Evolutionary conservation across 2,888 invertebrate species (phyloP).

Genomic region (Epinotia brunnichana): DNA sequence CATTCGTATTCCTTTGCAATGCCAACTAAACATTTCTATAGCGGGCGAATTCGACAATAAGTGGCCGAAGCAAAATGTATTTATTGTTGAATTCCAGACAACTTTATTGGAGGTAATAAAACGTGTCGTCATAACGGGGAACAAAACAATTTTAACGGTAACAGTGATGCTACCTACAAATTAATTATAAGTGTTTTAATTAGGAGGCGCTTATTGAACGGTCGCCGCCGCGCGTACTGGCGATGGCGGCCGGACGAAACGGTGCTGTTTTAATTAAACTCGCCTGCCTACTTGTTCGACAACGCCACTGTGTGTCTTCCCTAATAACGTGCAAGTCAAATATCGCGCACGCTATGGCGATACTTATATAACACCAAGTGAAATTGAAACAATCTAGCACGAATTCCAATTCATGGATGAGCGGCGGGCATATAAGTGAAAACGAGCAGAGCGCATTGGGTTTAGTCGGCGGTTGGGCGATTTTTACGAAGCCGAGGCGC

Average conservation of each 20-base stretch:
- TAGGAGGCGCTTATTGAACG: constrained; percentile 68
- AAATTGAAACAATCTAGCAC: constrained; percentile 25
- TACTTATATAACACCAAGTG: constrained; percentile 36
- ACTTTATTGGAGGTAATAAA: constrained; percentile 46
- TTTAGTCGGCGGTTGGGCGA: constrained; percentile 62
- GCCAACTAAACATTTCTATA: constrained; percentile 8
- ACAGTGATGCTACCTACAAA: constrained; percentile 65
- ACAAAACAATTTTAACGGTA: constrained; percentile 61
- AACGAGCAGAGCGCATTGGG: constrained; percentile 55
- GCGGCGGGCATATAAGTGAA: constrained; percentile 48
- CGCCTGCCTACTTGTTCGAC: constrained; percentile 54
- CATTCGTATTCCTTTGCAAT: constrained; percentile 13
- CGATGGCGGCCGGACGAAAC: constrained; percentile 48
- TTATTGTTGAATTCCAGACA: constrained; percentile 25
- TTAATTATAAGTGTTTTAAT: constrained; percentile 76
- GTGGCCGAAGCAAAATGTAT: neutral
- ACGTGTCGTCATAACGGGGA: constrained; percentile 51
- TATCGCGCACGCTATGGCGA: constrained; percentile 28
- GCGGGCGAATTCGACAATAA: neutral
- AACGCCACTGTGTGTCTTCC: constrained; percentile 45
- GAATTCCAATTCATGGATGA: constrained; percentile 35
- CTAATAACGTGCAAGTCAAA: constrained; percentile 41
- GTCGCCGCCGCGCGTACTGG: constrained; percentile 54
- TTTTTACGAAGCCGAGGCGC: constrained; percentile 73
- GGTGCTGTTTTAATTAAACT: constrained; percentile 76